phyloP scores from a whole-genome alignment of 2,888 invertebrate genomes.

The Dexiosoma caninum region DNA sequence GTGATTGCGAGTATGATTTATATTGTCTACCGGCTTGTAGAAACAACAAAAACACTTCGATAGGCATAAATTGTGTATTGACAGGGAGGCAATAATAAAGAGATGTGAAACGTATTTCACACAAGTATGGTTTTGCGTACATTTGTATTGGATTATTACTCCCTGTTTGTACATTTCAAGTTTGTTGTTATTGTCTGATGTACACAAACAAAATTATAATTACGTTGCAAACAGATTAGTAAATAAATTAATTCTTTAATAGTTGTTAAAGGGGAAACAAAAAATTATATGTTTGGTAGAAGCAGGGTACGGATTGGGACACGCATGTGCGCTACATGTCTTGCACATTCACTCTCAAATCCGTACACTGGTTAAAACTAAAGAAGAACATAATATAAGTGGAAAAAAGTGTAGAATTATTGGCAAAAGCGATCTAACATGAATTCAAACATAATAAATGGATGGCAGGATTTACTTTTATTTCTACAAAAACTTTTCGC shows the following conservation, averaged over 20 bases:
- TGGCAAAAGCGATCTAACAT: too few relatives aligned
- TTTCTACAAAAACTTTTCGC: too few relatives aligned
- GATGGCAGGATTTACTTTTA: too few relatives aligned
- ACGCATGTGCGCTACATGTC: too few relatives aligned
- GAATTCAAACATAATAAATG: too few relatives aligned
- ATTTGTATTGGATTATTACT: constrained; percentile 14
- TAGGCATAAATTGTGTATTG: background rate
- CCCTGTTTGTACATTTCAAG: constrained; percentile 28
- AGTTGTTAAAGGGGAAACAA: too few relatives aligned
- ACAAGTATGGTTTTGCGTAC: background rate
- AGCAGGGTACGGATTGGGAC: too few relatives aligned
- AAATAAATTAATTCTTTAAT: background rate
- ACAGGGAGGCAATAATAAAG: background rate
- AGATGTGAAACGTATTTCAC: background rate
- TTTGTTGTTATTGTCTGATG: constrained; percentile 10
- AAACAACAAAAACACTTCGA: background rate
- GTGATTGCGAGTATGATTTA: background rate
- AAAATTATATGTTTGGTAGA: too few relatives aligned
- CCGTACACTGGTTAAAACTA: too few relatives aligned
- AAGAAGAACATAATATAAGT: too few relatives aligned
- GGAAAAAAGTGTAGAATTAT: too few relatives aligned
- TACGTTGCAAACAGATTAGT: background rate
- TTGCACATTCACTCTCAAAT: too few relatives aligned
- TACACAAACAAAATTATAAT: constrained; percentile 2
- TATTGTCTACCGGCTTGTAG: constrained; percentile 20